Percentiles rank a stretch among this genome's conserved stretches.
phyloP scores from a whole-genome alignment of 2,888 invertebrate species.

The Acleris laterana region DNA sequence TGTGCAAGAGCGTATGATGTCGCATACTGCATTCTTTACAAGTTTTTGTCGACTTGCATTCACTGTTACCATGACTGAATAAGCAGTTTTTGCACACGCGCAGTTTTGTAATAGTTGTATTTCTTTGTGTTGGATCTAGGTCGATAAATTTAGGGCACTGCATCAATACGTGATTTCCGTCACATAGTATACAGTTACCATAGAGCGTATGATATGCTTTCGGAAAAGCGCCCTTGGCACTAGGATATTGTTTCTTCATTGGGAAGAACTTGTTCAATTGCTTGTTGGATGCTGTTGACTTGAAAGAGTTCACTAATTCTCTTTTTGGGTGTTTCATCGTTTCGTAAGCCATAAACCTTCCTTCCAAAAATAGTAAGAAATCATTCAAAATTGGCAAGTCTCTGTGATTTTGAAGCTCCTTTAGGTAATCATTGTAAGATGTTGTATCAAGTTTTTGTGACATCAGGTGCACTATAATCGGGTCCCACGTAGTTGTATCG shows the following conservation, averaged over 20 bases:
- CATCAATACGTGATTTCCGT: conserved; percentile 24
- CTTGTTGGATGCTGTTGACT: background rate
- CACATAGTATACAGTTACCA: conserved; percentile 17
- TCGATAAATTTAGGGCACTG: conserved; percentile 22
- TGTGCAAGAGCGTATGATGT: conserved; percentile 14
- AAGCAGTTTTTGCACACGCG: conserved; percentile 30
- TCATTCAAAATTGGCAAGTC: conserved; percentile 32
- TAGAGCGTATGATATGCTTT: conserved; percentile 13
- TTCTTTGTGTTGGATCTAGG: conserved; percentile 13
- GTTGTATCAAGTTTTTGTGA: conserved; percentile 40
- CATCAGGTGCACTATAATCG: conserved; percentile 39
- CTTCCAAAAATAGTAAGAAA: conserved; percentile 39
- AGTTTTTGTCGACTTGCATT: conserved; percentile 21
- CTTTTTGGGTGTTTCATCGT: conserved; percentile 18
- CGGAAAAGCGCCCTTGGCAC: background rate
- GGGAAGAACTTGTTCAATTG: background rate
- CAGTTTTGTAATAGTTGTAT: conserved; percentile 14
- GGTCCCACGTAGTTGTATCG: conserved; percentile 38
- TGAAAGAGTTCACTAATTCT: background rate
- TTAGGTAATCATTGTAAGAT: conserved; percentile 39
- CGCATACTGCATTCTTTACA: conserved; percentile 29
- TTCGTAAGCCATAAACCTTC: conserved; percentile 40
- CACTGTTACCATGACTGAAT: conserved; percentile 12
- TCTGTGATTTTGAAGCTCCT: conserved; percentile 27
- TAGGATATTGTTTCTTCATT: background rate